A percentile compares a stretch with the other conserved stretches of the same genome.
Conservation (phyloP, 1,140 invertebrate species). For the Pseudachorutes palmiensis region DNA sequence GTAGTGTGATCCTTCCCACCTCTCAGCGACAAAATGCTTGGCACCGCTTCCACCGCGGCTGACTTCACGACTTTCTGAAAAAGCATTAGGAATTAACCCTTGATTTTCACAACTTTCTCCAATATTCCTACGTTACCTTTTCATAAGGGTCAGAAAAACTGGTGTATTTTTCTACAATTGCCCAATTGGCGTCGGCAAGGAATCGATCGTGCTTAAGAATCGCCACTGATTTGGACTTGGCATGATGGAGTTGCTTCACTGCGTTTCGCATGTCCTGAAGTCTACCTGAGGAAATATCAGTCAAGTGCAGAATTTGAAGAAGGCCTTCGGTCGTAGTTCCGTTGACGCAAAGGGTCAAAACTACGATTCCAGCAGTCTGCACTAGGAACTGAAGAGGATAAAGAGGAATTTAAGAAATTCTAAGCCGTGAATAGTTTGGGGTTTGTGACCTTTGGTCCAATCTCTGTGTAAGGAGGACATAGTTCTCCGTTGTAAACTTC, state of each 20-base stretch:
- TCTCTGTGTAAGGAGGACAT: constrained; percentile 37
- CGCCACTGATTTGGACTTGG: constrained; percentile 40
- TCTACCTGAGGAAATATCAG: constrained; percentile 43
- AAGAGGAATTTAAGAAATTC: neutral
- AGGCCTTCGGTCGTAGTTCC: constrained; percentile 43
- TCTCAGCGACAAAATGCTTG: neutral
- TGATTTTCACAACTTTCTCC: too few relatives aligned
- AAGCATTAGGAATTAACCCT: neutral
- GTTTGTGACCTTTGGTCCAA: constrained; percentile 26
- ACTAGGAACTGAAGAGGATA: constrained; percentile 39
- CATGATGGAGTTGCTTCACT: constrained; percentile 40
- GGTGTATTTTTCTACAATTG: constrained; percentile 39
- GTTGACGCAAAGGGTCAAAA: constrained; percentile 45
- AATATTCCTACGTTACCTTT: too few relatives aligned
- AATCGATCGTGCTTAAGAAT: constrained; percentile 45
- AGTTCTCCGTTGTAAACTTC: constrained; percentile 41
- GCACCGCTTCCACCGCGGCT: neutral
- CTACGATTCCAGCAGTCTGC: constrained; percentile 44
- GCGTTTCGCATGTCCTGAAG: constrained; percentile 44
- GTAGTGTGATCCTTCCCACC: constrained; percentile 6
- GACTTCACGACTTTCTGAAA: neutral
- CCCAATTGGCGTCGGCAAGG: constrained; percentile 46
- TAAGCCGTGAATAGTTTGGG: neutral
- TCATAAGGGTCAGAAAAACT: constrained; percentile 16
- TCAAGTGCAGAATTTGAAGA: constrained; percentile 43